phyloP scores from a whole-genome alignment of 2,888 invertebrate species.

The Danaus chrysippus region DNA sequence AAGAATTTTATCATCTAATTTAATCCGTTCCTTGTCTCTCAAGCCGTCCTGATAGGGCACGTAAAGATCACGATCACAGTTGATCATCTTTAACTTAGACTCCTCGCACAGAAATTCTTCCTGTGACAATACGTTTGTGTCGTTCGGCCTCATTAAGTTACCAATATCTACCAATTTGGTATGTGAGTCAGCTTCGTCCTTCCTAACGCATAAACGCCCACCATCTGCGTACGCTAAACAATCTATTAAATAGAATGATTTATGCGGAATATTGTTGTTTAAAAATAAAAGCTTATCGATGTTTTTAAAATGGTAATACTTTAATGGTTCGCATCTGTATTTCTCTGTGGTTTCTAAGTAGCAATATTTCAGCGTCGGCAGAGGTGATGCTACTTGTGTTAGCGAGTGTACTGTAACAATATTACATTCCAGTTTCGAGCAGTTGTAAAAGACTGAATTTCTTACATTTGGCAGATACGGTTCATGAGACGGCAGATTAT shows the following conservation, averaged over 20 bases:
- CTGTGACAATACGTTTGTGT: slow-evolving; percentile 54
- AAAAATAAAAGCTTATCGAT: slow-evolving; percentile 62
- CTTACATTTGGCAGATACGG: slow-evolving; percentile 60
- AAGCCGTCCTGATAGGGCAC: slow-evolving; percentile 51
- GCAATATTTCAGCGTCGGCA: slow-evolving; percentile 48
- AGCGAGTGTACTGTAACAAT: slow-evolving; percentile 48
- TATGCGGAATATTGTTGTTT: slow-evolving; percentile 47
- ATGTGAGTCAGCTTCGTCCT: slow-evolving; percentile 46
- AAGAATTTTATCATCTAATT: slow-evolving; percentile 47
- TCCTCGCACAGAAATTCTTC: slow-evolving; percentile 69
- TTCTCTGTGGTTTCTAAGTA: slow-evolving; percentile 37
- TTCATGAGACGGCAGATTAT: slow-evolving; percentile 54
- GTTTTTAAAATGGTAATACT: slow-evolving; percentile 58
- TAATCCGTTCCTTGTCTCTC: slow-evolving; percentile 43
- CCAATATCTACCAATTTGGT: slow-evolving; percentile 55
- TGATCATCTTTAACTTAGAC: slow-evolving; percentile 40
- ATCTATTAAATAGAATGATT: slow-evolving; percentile 60
- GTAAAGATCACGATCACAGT: slow-evolving; percentile 57
- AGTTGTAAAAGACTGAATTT: slow-evolving; percentile 48
- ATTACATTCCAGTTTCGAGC: slow-evolving; percentile 48
- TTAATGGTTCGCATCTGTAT: slow-evolving; percentile 52
- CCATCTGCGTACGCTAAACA: slow-evolving; percentile 61
- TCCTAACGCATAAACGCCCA: slow-evolving; percentile 61
- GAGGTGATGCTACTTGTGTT: slow-evolving; percentile 48
- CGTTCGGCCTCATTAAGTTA: slow-evolving; percentile 53